Conservation (phyloP, 2,113 vertebrate species). For the Geothlypis trichas region DNA sequence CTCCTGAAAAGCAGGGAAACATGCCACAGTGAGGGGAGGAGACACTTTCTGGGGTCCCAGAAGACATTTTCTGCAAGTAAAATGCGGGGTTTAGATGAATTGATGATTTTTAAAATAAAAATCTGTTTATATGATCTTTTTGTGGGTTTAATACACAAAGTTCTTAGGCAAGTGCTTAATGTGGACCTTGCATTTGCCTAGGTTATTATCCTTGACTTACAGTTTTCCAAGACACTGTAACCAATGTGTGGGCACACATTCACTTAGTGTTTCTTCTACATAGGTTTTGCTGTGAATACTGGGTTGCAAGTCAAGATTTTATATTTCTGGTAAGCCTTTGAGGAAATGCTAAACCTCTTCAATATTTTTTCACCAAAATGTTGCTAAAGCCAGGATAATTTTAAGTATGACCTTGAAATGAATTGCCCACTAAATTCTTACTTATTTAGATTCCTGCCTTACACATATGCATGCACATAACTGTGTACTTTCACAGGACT, state of each 20-base stretch:
- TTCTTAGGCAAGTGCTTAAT: not conserved
- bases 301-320: not conserved
- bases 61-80: not conserved
- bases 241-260: not conserved
- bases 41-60: not conserved
- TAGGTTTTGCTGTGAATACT: not conserved
- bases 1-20: not conserved
- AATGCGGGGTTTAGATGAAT: not conserved
- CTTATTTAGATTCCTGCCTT: not conserved
- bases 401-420: not conserved
- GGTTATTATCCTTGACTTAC: not conserved
- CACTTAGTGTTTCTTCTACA: not conserved
- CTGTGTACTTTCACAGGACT: not conserved
- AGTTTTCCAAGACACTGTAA: not conserved
- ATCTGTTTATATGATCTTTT: not conserved
- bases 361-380: not conserved
- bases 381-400: not conserved
- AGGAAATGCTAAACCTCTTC: not conserved
- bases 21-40: fast-evolving
- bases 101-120: not conserved
- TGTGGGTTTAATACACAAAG: not conserved
- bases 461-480: not conserved
- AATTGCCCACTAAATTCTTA: not conserved
- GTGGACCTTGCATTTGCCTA: not conserved
- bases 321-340: not conserved